Percentiles rank a stretch among this genome's conserved stretches.
Conservation (phyloP, 1,140 invertebrate species). For the Sminthurides bifidus region DNA sequence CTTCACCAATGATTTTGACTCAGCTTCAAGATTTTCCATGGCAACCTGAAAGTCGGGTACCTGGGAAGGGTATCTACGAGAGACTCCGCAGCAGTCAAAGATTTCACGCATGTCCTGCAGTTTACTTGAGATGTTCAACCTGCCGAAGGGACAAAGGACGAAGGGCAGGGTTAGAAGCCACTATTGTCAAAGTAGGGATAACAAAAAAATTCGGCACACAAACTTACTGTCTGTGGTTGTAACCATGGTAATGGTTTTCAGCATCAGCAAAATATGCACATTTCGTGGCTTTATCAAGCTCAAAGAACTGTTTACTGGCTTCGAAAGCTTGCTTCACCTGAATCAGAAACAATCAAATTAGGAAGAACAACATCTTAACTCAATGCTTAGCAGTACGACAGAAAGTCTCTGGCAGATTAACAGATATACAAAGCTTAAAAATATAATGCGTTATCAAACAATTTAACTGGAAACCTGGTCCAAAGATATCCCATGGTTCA, state of each 20-base stretch:
- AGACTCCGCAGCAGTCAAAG: constrained; percentile 13
- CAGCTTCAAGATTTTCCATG: constrained; percentile 10
- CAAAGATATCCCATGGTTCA: constrained; percentile 15
- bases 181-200: neutral
- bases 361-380: no score
- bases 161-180: no score
- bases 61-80: neutral
- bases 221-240: neutral
- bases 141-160: neutral
- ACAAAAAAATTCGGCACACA: neutral
- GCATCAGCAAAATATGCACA: constrained; percentile 10
- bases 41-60: constrained; percentile 1
- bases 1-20: constrained; percentile 14
- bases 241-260: neutral
- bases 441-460: neutral
- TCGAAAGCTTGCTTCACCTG: constrained; percentile 17
- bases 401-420: no score
- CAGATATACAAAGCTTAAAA: neutral
- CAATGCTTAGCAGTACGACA: no score
- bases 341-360: no score
- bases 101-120: constrained; percentile 22
- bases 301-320: constrained; percentile 23
- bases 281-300: constrained; percentile 8
- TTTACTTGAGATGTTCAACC: neutral
- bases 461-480: constrained; percentile 10